Conservation (phyloP, 2,797 vertebrate species). For the Mergus octosetaceus region DNA sequence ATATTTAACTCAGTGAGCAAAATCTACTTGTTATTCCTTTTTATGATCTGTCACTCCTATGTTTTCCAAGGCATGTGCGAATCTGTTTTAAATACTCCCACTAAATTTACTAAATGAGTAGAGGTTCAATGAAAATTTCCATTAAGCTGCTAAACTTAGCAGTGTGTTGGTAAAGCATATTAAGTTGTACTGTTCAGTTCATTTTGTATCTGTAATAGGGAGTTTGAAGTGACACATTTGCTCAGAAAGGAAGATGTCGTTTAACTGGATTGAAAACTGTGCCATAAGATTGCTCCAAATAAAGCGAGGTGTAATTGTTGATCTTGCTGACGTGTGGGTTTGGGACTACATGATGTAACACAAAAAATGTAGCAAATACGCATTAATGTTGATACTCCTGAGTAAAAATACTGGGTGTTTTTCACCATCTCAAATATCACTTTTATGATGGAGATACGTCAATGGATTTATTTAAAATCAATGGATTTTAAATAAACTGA, state of each 20-base stretch:
- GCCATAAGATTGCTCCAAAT: background rate
- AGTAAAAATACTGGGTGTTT: background rate
- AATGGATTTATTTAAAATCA: background rate
- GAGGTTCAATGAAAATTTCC: background rate
- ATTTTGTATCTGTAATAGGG: background rate
- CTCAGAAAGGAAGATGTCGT: background rate
- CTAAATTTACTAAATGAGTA: background rate
- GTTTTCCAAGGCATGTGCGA: background rate
- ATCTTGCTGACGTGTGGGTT: background rate
- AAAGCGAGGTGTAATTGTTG: background rate
- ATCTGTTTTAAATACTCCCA: background rate
- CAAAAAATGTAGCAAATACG: background rate
- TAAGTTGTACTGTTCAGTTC: background rate
- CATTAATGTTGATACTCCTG: background rate
- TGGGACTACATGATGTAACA: background rate
- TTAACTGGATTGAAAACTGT: background rate
- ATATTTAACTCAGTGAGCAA: background rate
- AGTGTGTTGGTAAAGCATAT: background rate
- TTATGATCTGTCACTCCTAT: background rate
- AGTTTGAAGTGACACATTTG: background rate
- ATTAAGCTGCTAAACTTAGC: background rate
- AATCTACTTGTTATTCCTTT: background rate
- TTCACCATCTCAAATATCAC: accelerated
- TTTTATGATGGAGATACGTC: background rate
- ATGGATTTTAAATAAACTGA: too few species aligned